These are phyloP conservation scores for Tinamus guttatus DNA, from an alignment of 2,113 vertebrate genomes.

Conservation along the genomic window DNA sequence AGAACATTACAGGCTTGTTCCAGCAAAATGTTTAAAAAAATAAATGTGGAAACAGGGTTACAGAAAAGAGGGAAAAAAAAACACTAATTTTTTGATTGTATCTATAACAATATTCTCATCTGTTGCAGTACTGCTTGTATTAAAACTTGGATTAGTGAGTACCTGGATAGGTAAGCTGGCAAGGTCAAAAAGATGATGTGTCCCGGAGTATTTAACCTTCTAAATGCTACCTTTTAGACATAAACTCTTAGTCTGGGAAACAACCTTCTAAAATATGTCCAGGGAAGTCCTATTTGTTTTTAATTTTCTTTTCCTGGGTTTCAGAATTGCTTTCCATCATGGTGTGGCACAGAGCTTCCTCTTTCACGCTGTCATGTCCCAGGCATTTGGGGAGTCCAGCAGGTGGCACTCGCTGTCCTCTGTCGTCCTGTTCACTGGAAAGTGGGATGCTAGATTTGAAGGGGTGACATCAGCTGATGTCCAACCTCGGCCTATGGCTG, in stretches of 20 bases:
- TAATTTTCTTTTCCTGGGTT: not conserved
- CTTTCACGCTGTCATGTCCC: rapidly evolving
- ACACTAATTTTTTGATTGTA: not conserved
- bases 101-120: not conserved
- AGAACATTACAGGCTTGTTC: rapidly evolving
- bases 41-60: not conserved
- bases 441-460: rapidly evolving
- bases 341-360: rapidly evolving
- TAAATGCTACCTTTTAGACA: not conserved
- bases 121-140: not conserved
- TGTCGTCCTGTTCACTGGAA: rapidly evolving
- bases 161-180: not conserved
- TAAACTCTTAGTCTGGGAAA: not conserved
- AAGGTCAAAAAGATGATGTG: not conserved
- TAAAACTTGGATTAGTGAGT: not conserved
- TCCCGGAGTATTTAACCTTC: not conserved
- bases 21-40: not conserved
- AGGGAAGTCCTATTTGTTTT: not conserved
- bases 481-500: rapidly evolving
- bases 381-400: not conserved
- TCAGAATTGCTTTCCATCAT: not conserved
- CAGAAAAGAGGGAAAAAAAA: not conserved
- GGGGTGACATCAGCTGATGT: not conserved
- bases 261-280: not conserved
- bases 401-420: not conserved